Percentiles rank a stretch among this genome's conserved stretches.
Conservation (phyloP, 2,888 invertebrate species). For the Harmothoe impar region DNA sequence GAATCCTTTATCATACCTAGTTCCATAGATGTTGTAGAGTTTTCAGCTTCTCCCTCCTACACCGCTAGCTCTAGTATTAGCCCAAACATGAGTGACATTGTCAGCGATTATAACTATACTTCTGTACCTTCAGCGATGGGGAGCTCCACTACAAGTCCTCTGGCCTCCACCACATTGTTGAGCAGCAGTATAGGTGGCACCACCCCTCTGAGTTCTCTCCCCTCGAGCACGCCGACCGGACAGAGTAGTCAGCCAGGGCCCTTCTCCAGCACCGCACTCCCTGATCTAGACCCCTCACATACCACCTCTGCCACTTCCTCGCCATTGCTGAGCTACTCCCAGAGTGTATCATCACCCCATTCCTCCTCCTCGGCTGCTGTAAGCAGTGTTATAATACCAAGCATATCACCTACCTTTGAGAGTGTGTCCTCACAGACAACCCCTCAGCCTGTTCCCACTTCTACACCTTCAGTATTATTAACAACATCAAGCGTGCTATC, state of each 20-base stretch:
- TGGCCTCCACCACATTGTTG: background rate
- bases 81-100: background rate
- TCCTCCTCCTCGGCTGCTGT: background rate
- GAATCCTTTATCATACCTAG: conserved; percentile 40
- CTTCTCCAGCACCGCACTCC: background rate
- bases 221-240: background rate
- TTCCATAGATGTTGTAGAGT: conserved; percentile 41
- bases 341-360: background rate
- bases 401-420: conserved; percentile 1
- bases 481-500: background rate
- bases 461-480: conserved; percentile 8
- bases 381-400: background rate
- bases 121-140: conserved; percentile 50
- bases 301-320: background rate
- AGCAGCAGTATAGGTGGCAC: background rate
- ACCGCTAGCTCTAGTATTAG: conserved; percentile 24
- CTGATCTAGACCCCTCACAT: background rate
- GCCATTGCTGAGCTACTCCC: background rate
- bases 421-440: background rate
- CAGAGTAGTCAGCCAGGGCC: background rate
- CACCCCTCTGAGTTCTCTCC: conserved; percentile 14
- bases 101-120: background rate
- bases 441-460: background rate
- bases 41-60: background rate
- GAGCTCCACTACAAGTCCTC: background rate